A percentile compares a stretch with the other conserved stretches of the same genome.
Conservation (phyloP, 2,888 invertebrate species). For the Hydropsyche betteni region DNA sequence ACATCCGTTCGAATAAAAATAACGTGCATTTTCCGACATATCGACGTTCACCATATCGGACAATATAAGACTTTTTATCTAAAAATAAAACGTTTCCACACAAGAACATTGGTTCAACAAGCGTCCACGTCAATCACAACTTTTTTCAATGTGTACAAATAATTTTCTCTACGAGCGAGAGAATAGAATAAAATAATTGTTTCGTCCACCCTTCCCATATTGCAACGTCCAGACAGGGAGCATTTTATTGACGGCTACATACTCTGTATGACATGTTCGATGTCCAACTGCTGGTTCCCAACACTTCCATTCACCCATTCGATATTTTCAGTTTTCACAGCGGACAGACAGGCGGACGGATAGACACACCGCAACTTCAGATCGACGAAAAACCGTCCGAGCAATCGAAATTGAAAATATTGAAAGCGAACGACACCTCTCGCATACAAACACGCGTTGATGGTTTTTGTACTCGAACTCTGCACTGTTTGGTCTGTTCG, state of each 20-base stretch:
- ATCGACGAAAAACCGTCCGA: neutral
- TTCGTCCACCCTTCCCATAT: neutral
- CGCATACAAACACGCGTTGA: neutral
- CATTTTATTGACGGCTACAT: slow-evolving; percentile 43
- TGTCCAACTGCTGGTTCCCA: slow-evolving; percentile 33
- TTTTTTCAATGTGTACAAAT: too few species aligned
- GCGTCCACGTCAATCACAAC: too few species aligned
- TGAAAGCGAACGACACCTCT: slow-evolving; percentile 6
- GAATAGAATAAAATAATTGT: slow-evolving; percentile 14
- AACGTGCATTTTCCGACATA: too few species aligned
- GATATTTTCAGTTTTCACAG: neutral
- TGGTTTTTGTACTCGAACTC: neutral
- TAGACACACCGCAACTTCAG: slow-evolving; percentile 12
- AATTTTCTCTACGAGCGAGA: too few species aligned
- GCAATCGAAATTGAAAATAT: slow-evolving; percentile 8
- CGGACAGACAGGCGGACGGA: neutral
- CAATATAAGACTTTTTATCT: too few species aligned
- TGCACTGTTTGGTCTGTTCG: slow-evolving; percentile 13
- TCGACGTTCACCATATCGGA: too few species aligned
- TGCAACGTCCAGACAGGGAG: slow-evolving; percentile 34
- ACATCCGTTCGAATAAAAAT: too few species aligned
- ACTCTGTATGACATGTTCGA: slow-evolving; percentile 27
- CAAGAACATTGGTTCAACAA: too few species aligned
- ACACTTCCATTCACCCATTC: neutral
- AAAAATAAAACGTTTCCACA: too few species aligned